These are phyloP conservation scores for Phacellophora camtschatica DNA, from an alignment of 30 jellyfish, hydroid and myxozoan species.

Conservation along the genomic window DNA sequence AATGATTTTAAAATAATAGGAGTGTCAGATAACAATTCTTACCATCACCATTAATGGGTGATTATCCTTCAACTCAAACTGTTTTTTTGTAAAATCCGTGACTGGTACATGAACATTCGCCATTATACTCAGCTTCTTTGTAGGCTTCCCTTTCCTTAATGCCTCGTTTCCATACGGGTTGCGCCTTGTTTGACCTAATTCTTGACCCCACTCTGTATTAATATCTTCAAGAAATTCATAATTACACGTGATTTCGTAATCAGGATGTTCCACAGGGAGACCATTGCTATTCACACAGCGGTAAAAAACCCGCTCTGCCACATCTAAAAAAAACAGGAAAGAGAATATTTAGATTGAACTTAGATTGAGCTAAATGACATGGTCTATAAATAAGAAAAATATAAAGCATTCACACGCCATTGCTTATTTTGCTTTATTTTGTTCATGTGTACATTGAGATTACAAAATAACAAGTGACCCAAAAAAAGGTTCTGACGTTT, in stretches of 20 bases:
- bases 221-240: conserved; percentile 97
- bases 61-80: conserved; percentile 78
- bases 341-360: too few species aligned
- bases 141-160: background rate
- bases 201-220: conserved; percentile 95
- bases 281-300: conserved; percentile 91
- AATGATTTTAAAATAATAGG: too few species aligned
- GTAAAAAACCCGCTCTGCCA: conserved; percentile 94
- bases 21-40: background rate
- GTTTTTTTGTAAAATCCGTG: conserved; percentile 77
- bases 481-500: too few species aligned
- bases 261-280: conserved; percentile 94
- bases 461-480: too few species aligned
- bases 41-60: conserved; percentile 97
- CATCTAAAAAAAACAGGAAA: conserved; percentile 37
- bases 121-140: background rate
- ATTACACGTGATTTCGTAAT: conserved; percentile 81
- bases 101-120: conserved; percentile 56
- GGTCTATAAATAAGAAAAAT: too few species aligned
- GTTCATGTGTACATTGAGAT: too few species aligned
- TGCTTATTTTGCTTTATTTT: too few species aligned
- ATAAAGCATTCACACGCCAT: too few species aligned
- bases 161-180: background rate
- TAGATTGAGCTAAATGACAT: too few species aligned
- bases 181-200: conserved; percentile 28